Conservation (phyloP, 1,140 invertebrate species). For the Zophobas morio region DNA sequence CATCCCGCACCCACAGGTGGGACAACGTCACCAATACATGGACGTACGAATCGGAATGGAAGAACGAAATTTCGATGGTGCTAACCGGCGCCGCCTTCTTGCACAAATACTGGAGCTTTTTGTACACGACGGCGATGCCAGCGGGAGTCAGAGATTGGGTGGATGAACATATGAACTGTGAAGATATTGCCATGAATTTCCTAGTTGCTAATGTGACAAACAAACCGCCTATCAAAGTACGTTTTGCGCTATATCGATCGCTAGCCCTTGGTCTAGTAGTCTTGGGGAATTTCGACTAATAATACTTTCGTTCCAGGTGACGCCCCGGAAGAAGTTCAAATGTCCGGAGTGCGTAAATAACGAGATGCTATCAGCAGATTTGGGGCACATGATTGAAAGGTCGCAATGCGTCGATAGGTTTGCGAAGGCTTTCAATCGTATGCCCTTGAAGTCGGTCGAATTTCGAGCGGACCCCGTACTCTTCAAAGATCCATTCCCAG, state of each 20-base stretch:
- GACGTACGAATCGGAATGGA: slow-evolving; percentile 97
- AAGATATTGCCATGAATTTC: slow-evolving; percentile 97
- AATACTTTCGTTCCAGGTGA: slow-evolving; percentile 76
- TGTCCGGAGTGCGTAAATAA: slow-evolving; percentile 95
- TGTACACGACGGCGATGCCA: slow-evolving; percentile 89
- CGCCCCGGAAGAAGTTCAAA: slow-evolving; percentile 97
- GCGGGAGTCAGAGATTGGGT: slow-evolving; percentile 82
- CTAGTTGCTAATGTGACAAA: slow-evolving; percentile 91
- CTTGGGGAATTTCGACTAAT: neutral
- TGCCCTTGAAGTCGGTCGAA: slow-evolving; percentile 92
- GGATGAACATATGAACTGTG: slow-evolving; percentile 94
- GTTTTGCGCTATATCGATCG: slow-evolving; percentile 16
- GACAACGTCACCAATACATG: slow-evolving; percentile 86
- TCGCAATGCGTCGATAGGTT: slow-evolving; percentile 94
- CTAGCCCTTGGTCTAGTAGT: neutral
- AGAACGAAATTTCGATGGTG: slow-evolving; percentile 94
- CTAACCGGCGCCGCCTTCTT: slow-evolving; percentile 94
- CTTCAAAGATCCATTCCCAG: slow-evolving; percentile 90
- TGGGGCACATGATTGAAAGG: slow-evolving; percentile 93
- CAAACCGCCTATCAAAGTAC: slow-evolving; percentile 94
- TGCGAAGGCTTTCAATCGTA: slow-evolving; percentile 84
- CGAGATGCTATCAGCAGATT: slow-evolving; percentile 94
- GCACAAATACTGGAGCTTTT: slow-evolving; percentile 93
- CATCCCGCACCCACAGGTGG: slow-evolving; percentile 91
- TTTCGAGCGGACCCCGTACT: slow-evolving; percentile 96